These are phyloP conservation scores for Eretmochelys imbricata DNA, from an alignment of 2,113 vertebrate genomes.

Conservation along the genomic window DNA sequence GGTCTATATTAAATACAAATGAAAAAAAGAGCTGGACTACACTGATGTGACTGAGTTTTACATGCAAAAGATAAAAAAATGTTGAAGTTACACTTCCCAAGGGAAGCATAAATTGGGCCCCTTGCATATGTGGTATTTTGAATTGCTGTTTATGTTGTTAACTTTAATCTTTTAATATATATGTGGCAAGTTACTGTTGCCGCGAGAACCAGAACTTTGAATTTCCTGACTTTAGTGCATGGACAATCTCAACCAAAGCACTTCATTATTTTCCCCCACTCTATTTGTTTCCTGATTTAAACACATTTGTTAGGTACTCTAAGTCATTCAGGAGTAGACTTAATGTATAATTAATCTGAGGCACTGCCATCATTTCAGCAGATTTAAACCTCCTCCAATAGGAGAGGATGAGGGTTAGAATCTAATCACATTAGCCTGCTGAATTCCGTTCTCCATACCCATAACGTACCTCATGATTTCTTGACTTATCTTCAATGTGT, in stretches of 20 bases:
- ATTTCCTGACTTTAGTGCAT: background rate
- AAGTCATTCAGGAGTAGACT: background rate
- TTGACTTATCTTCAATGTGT: background rate
- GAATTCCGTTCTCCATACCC: conserved; percentile 4
- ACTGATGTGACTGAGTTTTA: background rate
- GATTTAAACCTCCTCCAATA: background rate
- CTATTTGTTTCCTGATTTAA: background rate
- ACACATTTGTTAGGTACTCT: background rate
- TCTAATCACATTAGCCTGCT: background rate
- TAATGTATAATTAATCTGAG: background rate
- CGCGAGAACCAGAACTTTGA: background rate
- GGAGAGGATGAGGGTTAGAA: background rate
- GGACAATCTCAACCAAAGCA: background rate
- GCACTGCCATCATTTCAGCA: background rate
- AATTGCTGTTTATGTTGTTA: background rate
- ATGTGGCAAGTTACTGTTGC: background rate
- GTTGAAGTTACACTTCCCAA: background rate
- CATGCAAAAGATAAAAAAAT: background rate
- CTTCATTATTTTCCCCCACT: background rate
- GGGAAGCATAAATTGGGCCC: background rate
- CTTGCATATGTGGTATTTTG: background rate
- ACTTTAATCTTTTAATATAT: background rate
- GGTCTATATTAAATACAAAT: background rate
- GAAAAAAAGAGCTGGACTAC: background rate
- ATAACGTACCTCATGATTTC: background rate